A percentile compares a stretch with the other conserved stretches of the same genome.
Evolutionary conservation across 2,797 vertebrate genomes (phyloP).

Genomic region (Rhabdophis nuchalis): DNA sequence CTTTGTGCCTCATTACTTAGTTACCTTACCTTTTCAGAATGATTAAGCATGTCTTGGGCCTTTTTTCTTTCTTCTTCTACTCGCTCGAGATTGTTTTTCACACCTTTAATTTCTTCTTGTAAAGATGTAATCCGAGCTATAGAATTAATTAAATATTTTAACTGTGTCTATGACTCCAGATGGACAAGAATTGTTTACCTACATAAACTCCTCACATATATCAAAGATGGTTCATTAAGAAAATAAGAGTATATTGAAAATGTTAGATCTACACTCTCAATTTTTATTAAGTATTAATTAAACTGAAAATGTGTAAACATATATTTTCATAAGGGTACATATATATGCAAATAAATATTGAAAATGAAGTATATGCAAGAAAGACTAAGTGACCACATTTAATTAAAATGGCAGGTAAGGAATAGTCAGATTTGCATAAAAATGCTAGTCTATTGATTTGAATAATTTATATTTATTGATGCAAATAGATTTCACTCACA

Average conservation of each 20-base stretch:
- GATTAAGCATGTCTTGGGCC: slow-evolving; percentile 88
- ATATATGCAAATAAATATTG: neutral
- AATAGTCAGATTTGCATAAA: neutral
- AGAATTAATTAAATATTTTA: slow-evolving; percentile 24
- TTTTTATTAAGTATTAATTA: neutral
- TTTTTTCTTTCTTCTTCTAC: slow-evolving; percentile 90
- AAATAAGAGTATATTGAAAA: neutral
- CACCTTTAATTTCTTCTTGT: slow-evolving; percentile 91
- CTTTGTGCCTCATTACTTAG: neutral
- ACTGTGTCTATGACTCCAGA: slow-evolving; percentile 4
- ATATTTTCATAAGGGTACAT: neutral
- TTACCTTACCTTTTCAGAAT: slow-evolving; percentile 87
- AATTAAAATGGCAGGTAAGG: neutral
- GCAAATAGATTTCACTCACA: neutral
- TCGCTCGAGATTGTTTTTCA: slow-evolving; percentile 87
- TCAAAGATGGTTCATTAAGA: neutral
- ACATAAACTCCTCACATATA: neutral
- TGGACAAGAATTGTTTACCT: neutral
- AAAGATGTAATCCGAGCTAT: slow-evolving; percentile 84
- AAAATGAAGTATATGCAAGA: neutral
- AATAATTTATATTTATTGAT: neutral
- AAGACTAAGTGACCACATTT: neutral
- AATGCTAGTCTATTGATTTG: neutral
- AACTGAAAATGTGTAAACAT: neutral
- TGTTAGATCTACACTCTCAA: neutral